Conservation (phyloP, 2,113 vertebrate species). For the Motacilla tschutschensis region DNA sequence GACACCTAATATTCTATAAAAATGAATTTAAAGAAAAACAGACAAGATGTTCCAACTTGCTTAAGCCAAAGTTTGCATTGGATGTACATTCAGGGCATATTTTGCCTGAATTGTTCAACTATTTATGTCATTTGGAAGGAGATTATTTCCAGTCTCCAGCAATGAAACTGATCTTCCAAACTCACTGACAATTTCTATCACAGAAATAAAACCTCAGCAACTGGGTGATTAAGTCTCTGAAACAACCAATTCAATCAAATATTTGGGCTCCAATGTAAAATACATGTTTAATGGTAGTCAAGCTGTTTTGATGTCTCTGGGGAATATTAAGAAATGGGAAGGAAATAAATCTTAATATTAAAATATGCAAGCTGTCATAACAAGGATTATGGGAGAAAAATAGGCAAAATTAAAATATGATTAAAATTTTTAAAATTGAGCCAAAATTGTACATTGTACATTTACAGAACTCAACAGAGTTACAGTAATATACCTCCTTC, state of each 20-base stretch:
- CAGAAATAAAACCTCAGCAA: conserved; percentile 2
- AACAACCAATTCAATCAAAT: conserved; percentile 23
- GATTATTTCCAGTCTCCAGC: conserved; percentile 10
- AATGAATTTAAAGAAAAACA: conserved; percentile 35
- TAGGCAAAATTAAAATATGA: neutral
- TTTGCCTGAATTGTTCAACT: conserved; percentile 22
- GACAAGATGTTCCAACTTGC: neutral
- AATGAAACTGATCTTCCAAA: conserved; percentile 7
- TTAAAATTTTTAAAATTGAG: neutral
- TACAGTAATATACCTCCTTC: neutral
- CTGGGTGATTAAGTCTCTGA: conserved; percentile 18
- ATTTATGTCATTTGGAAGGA: conserved; percentile 31
- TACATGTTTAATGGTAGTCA: neutral
- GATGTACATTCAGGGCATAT: conserved; percentile 10
- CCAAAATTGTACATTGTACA: neutral
- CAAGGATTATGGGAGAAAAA: neutral
- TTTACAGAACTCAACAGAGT: neutral
- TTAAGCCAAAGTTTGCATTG: conserved; percentile 40
- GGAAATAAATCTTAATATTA: neutral
- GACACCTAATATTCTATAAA: neutral
- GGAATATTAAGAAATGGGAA: neutral
- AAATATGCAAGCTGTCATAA: neutral
- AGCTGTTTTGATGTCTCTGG: neutral
- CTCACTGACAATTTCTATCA: neutral
- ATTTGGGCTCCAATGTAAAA: neutral